A percentile compares a stretch with the other conserved stretches of the same genome.
Conservation (phyloP, 92 coral and sea anemone genomes). For the Montipora capitata region DNA sequence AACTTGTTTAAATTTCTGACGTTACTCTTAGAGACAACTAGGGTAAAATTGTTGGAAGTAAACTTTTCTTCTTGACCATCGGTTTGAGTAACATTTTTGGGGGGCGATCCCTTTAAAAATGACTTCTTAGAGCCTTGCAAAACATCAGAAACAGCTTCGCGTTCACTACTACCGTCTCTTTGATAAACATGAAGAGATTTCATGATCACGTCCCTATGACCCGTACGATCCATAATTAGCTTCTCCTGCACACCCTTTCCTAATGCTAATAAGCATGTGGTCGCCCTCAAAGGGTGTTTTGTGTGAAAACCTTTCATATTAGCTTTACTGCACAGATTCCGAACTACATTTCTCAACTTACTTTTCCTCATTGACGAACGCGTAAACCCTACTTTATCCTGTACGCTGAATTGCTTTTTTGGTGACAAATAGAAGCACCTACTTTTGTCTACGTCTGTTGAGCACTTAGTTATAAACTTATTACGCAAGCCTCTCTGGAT, state of each 20-base stretch:
- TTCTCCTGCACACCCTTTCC: constrained; percentile 44
- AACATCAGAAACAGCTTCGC: constrained; percentile 36
- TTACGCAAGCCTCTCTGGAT: constrained; percentile 21
- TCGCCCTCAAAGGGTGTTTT: constrained; percentile 55
- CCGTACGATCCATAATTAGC: constrained; percentile 46
- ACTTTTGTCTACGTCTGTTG: constrained; percentile 11
- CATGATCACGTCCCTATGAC: constrained; percentile 21
- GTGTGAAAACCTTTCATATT: constrained; percentile 44
- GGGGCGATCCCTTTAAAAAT: constrained; percentile 14
- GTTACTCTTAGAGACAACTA: not conserved
- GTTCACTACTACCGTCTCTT: constrained; percentile 29
- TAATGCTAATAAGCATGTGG: constrained; percentile 46
- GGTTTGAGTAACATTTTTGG: constrained; percentile 2
- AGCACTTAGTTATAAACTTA: constrained; percentile 18
- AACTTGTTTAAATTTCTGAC: not conserved
- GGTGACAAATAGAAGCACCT: constrained; percentile 9
- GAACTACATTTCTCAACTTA: constrained; percentile 34
- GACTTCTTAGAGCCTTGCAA: constrained; percentile 26
- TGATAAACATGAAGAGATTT: constrained; percentile 48
- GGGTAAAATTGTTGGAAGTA: constrained; percentile 3
- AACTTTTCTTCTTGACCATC: constrained; percentile 4
- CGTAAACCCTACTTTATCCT: constrained; percentile 27
- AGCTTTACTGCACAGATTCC: constrained; percentile 4
- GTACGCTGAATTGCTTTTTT: constrained; percentile 5
- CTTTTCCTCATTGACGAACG: not conserved